phyloP scores from a whole-genome alignment of 30 jellyfish, hydroid and myxozoan genomes.

The Nemopilema nomurai region DNA sequence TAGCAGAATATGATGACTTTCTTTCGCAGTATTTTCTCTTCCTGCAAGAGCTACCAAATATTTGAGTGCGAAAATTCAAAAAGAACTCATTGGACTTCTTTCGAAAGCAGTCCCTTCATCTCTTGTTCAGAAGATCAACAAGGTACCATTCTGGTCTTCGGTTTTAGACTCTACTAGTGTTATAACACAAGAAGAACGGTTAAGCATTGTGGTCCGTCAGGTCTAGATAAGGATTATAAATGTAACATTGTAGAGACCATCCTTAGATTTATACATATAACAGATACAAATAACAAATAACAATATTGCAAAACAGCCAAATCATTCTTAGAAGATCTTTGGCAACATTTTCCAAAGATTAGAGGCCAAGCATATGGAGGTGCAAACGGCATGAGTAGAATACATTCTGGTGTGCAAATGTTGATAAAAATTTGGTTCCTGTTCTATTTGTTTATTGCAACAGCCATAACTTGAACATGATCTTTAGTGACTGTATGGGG shows the following conservation, averaged over 20 bases:
- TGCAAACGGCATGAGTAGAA: constrained; percentile 41
- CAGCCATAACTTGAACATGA: constrained; percentile 7
- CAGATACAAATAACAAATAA: background rate
- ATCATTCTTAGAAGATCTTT: constrained; percentile 29
- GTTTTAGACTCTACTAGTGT: constrained; percentile 36
- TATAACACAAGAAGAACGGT: constrained; percentile 12
- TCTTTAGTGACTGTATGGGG: constrained; percentile 21
- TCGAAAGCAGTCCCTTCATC: constrained; percentile 39
- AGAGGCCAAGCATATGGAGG: constrained; percentile 52
- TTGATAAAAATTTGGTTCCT: constrained; percentile 43
- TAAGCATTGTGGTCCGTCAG: constrained; percentile 34
- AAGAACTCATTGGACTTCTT: constrained; percentile 37
- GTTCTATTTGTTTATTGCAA: constrained; percentile 33
- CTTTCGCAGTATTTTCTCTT: constrained; percentile 46
- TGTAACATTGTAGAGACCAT: background rate
- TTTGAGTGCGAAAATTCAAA: constrained; percentile 44
- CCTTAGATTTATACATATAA: constrained; percentile 3
- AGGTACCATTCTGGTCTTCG: constrained; percentile 20
- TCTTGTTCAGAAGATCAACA: constrained; percentile 34
- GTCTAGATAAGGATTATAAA: constrained; percentile 25
- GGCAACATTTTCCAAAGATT: constrained; percentile 12
- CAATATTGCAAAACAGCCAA: constrained; percentile 37
- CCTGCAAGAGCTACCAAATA: constrained; percentile 41
- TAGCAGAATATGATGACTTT: constrained; percentile 47
- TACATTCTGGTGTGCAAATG: constrained; percentile 43